These are phyloP conservation scores for Listronotus bonariensis DNA, from an alignment of 1,140 invertebrate genomes.

Conservation along the genomic window DNA sequence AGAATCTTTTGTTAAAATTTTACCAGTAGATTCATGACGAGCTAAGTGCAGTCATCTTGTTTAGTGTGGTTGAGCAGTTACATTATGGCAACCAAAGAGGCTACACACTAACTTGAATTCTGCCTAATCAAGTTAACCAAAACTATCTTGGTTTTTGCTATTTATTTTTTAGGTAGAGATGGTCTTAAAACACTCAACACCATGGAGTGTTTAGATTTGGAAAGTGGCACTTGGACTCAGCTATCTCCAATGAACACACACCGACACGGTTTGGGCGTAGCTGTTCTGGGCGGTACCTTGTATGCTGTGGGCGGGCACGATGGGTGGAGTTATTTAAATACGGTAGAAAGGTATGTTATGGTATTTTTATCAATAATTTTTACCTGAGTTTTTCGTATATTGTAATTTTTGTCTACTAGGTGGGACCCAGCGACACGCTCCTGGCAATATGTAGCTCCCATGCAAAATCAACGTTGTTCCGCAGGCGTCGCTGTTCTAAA, in stretches of 20 bases:
- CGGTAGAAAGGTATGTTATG: conserved; percentile 73
- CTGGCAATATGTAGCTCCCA: conserved; percentile 87
- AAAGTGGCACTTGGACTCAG: conserved; percentile 76
- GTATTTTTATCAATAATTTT: not conserved
- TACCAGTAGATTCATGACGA: too few species aligned
- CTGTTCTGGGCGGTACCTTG: conserved; percentile 77
- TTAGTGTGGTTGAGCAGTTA: too few species aligned
- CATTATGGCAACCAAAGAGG: too few species aligned
- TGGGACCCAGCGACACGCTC: conserved; percentile 86
- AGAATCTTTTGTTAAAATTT: too few species aligned
- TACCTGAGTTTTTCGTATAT: too few species aligned
- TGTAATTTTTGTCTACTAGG: conserved; percentile 50
- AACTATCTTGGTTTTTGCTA: too few species aligned
- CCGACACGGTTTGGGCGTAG: conserved; percentile 87
- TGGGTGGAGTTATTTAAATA: conserved; percentile 93
- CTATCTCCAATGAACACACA: conserved; percentile 91
- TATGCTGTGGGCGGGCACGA: conserved; percentile 79
- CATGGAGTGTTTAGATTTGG: conserved; percentile 83
- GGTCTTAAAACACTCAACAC: conserved; percentile 92
- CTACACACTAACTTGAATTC: too few species aligned
- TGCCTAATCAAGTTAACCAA: too few species aligned
- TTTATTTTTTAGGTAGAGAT: conserved; percentile 86
- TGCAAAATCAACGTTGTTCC: conserved; percentile 84
- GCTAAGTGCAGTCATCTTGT: too few species aligned
- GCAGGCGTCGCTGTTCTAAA: conserved; percentile 87